A percentile compares a stretch with the other conserved stretches of the same genome.
Conservation (phyloP, 2,888 invertebrate species). For the Spodoptera littoralis region DNA sequence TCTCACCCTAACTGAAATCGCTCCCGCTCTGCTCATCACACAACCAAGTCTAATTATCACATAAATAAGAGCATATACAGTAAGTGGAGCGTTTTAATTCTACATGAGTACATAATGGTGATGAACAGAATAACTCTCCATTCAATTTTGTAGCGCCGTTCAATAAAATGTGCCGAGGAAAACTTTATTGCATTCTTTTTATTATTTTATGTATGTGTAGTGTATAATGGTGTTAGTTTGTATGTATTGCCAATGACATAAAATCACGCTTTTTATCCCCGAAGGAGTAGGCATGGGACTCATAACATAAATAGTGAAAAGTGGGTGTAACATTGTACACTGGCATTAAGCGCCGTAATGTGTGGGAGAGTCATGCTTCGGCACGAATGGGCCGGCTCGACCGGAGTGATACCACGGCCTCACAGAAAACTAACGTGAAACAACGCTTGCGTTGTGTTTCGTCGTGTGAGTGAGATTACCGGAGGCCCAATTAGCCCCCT, state of each 20-base stretch:
- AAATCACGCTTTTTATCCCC: too few relatives aligned
- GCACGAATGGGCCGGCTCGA: too few relatives aligned
- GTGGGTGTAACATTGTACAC: too few relatives aligned
- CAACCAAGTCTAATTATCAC: constrained; percentile 7
- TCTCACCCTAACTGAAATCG: background rate
- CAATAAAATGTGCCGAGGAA: constrained; percentile 13
- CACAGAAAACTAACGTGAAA: too few relatives aligned
- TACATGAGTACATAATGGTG: constrained; percentile 19
- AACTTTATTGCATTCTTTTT: constrained; percentile 14
- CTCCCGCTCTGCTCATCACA: constrained; percentile 6
- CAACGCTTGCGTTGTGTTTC: too few relatives aligned
- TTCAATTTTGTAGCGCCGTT: constrained; percentile 15
- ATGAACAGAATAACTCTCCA: constrained; percentile 6
- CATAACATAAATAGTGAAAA: too few relatives aligned
- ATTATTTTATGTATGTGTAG: constrained; percentile 5
- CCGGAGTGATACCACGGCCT: too few relatives aligned
- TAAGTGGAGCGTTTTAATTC: constrained; percentile 33
- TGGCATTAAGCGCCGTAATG: too few relatives aligned
- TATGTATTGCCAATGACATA: background rate
- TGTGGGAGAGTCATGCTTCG: too few relatives aligned
- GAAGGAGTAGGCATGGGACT: too few relatives aligned
- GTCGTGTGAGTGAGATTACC: too few relatives aligned
- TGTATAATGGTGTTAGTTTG: background rate
- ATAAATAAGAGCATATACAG: constrained; percentile 29
- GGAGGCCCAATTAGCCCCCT: too few relatives aligned